Evolutionary conservation across 2,797 vertebrate species (phyloP).

Genomic region (Amblyraja radiata): DNA sequence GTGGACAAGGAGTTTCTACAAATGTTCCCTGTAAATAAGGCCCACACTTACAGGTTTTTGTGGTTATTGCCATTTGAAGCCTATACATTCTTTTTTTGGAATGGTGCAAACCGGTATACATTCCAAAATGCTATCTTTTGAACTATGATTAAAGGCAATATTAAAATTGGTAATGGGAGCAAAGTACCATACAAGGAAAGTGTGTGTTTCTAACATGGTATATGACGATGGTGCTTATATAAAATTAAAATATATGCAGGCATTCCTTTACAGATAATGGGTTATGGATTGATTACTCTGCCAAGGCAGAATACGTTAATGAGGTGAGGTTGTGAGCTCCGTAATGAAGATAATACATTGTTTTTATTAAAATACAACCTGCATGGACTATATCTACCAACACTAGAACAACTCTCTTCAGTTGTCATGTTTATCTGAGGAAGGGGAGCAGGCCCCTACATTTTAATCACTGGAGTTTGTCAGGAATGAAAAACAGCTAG

Average conservation of each 20-base stretch:
- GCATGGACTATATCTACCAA: constrained; percentile 73
- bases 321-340: constrained; percentile 65
- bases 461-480: constrained; percentile 80
- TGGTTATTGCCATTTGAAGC: not conserved
- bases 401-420: constrained; percentile 68
- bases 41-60: not conserved
- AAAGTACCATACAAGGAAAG: not conserved
- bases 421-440: constrained; percentile 75
- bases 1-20: not conserved
- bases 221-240: constrained; percentile 26
- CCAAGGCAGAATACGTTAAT: constrained; percentile 67
- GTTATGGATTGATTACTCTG: constrained; percentile 73
- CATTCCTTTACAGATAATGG: constrained; percentile 65
- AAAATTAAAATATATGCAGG: constrained; percentile 31
- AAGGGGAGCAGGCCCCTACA: constrained; percentile 72
- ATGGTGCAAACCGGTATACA: not conserved
- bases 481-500: constrained; percentile 75
- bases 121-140: not conserved
- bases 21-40: not conserved
- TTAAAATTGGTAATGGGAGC: not conserved
- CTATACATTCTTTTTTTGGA: not conserved
- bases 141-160: not conserved
- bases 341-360: constrained; percentile 76
- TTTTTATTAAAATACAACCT: constrained; percentile 82
- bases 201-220: not conserved